phyloP scores from a whole-genome alignment of 1,140 invertebrate species.

The Wiebesia pumilae region DNA sequence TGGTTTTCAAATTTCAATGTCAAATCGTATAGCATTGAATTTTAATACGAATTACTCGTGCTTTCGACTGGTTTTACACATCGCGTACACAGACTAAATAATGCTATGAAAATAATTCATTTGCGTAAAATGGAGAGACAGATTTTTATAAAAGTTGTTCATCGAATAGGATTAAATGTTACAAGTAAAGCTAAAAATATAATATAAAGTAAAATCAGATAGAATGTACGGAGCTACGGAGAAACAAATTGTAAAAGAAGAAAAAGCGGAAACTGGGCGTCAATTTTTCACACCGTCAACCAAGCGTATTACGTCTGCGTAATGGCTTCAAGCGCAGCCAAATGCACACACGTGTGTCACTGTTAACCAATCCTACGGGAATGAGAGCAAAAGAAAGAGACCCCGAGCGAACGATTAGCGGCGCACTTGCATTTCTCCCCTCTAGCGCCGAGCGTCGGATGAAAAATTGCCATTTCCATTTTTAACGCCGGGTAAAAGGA shows the following conservation, averaged over 20 bases:
- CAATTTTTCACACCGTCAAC: neutral
- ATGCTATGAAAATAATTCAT: too few species aligned
- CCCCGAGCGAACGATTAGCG: neutral
- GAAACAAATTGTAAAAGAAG: neutral
- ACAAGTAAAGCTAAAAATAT: too few species aligned
- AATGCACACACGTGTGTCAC: neutral
- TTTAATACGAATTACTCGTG: too few species aligned
- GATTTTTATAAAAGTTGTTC: too few species aligned
- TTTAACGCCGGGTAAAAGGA: neutral
- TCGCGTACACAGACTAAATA: too few species aligned
- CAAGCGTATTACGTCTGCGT: neutral
- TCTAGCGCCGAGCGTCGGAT: neutral
- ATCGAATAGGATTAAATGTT: too few species aligned
- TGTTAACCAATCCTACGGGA: neutral
- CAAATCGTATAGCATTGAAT: too few species aligned
- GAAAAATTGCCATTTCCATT: constrained; percentile 15
- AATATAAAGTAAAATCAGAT: too few species aligned
- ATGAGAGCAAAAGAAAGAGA: neutral
- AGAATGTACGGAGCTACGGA: neutral
- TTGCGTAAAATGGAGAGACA: too few species aligned
- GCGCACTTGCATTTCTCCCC: too few species aligned
- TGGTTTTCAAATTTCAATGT: too few species aligned
- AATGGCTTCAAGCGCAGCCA: neutral
- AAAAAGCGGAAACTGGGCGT: neutral
- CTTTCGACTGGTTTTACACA: too few species aligned